These are phyloP conservation scores for Oncorhynchus keta DNA, from an alignment of 2,113 vertebrate genomes.

Conservation along the genomic window DNA sequence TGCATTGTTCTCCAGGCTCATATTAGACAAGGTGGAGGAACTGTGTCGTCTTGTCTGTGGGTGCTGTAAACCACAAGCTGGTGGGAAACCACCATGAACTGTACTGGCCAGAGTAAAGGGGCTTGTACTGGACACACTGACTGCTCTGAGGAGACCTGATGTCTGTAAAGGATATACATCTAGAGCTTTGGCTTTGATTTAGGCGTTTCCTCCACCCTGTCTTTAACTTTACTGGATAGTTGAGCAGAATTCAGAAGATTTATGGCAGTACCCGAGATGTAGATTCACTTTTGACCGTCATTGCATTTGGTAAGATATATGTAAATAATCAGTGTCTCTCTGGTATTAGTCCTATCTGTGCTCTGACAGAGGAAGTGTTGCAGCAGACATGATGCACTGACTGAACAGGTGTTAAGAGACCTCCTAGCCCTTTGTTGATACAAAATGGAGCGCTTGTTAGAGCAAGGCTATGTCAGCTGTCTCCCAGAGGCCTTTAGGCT, in stretches of 20 bases:
- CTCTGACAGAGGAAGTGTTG: background rate
- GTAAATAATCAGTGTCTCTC: background rate
- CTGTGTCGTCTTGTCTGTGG: background rate
- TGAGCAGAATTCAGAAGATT: too few relatives aligned
- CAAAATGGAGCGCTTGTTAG: constrained; percentile 60
- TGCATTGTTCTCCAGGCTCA: constrained; percentile 8
- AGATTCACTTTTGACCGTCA: background rate
- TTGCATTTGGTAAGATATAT: background rate
- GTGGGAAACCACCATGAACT: background rate
- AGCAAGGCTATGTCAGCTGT: constrained; percentile 40
- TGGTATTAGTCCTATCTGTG: background rate
- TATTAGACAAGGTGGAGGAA: background rate
- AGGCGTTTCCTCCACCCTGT: background rate
- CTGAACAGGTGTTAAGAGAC: constrained; percentile 17
- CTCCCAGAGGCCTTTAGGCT: constrained; percentile 30
- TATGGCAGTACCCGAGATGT: background rate
- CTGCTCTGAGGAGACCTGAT: background rate
- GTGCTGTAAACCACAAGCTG: background rate
- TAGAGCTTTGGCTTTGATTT: background rate
- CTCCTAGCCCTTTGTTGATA: constrained; percentile 31
- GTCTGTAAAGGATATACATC: background rate
- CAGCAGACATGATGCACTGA: background rate
- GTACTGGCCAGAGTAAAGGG: background rate
- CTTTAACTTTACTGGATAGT: background rate
- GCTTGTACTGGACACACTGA: too few relatives aligned